Evolutionary conservation across 2,113 vertebrate genomes (phyloP).

Genomic region (Fukomys damarensis): DNA sequence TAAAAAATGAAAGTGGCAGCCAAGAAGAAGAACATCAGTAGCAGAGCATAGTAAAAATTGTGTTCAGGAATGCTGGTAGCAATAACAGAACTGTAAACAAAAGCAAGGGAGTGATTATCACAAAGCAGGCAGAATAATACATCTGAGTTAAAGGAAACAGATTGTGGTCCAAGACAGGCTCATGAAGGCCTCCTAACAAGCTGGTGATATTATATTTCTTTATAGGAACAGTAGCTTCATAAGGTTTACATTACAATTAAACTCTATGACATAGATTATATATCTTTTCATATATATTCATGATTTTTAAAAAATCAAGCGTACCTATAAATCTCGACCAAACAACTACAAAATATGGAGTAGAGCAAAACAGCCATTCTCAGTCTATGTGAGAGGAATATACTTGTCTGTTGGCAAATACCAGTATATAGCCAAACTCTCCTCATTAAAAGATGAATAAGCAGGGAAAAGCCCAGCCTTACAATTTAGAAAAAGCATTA

Average conservation of each 20-base stretch:
- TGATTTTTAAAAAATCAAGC: not conserved
- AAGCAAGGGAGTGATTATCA: not conserved
- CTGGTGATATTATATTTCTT: not conserved
- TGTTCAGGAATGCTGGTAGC: not conserved
- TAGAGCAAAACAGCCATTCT: not conserved
- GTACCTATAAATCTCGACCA: not conserved
- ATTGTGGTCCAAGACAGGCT: not conserved
- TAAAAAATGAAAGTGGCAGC: not conserved
- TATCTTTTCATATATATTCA: not conserved
- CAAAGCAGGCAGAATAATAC: not conserved
- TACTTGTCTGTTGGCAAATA: not conserved
- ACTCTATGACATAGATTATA: not conserved
- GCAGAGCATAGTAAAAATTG: not conserved
- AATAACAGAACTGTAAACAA: not conserved
- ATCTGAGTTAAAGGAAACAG: not conserved
- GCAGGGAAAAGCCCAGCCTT: not conserved
- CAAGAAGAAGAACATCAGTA: not conserved
- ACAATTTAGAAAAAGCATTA: not conserved
- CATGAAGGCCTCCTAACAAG: no score
- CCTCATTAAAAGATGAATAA: not conserved
- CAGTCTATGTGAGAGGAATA: not conserved
- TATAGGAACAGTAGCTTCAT: not conserved
- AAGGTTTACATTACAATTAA: not conserved
- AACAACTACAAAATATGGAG: not conserved
- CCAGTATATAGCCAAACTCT: not conserved